Conservation (phyloP, 2,797 vertebrate genomes). For the Gorsachius magnificus region DNA sequence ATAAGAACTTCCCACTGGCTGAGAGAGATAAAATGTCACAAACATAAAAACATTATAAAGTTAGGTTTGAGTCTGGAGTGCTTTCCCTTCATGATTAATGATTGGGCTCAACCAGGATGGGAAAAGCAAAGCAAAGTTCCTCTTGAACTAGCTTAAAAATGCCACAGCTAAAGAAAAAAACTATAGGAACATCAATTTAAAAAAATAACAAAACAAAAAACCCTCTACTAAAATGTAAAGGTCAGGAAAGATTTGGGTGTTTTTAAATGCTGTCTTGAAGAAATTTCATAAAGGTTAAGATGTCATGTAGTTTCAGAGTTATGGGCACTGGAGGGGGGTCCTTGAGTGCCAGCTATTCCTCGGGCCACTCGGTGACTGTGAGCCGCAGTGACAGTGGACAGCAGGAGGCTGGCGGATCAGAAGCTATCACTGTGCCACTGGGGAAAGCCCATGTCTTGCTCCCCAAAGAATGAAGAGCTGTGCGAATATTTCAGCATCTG, state of each 20-base stretch:
- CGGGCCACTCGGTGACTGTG: conserved; percentile 79
- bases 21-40: conserved; percentile 79
- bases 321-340: conserved; percentile 74
- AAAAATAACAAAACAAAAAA: conserved; percentile 71
- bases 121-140: conserved; percentile 75
- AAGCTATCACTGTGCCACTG: conserved; percentile 74
- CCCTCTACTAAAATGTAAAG: conserved; percentile 83
- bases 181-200: conserved; percentile 81
- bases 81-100: conserved; percentile 80
- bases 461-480: conserved; percentile 48
- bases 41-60: conserved; percentile 78
- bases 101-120: conserved; percentile 74
- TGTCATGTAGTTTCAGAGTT: conserved; percentile 85
- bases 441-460: conserved; percentile 59
- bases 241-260: conserved; percentile 87
- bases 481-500: conserved; percentile 33
- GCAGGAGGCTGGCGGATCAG: conserved; percentile 77
- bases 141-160: conserved; percentile 82
- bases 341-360: conserved; percentile 75
- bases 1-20: conserved; percentile 65
- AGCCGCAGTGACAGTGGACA: conserved; percentile 82
- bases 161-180: conserved; percentile 76
- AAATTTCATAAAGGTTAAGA: conserved; percentile 87
- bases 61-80: conserved; percentile 65
- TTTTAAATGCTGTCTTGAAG: conserved; percentile 88